Evolutionary conservation across 2,797 vertebrate species (phyloP).

Genomic region (Columba guinea): DNA sequence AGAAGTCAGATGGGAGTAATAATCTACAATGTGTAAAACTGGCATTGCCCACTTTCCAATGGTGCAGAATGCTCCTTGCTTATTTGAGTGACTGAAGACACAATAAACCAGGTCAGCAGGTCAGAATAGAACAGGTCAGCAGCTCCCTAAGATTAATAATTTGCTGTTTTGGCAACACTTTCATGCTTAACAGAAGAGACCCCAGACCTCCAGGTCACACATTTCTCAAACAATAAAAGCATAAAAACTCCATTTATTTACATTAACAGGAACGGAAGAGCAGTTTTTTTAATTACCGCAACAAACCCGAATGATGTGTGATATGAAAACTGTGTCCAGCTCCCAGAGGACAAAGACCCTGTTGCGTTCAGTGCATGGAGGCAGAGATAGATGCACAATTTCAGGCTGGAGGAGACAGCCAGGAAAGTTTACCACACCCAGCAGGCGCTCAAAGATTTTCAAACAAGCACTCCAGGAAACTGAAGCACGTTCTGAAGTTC

Average conservation of each 20-base stretch:
- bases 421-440: conserved; percentile 43
- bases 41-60: neutral
- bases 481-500: neutral
- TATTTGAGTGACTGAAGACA: neutral
- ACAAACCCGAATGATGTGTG: neutral
- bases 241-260: neutral
- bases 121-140: neutral
- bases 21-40: neutral
- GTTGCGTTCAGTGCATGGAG: neutral
- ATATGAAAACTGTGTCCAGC: neutral
- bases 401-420: neutral
- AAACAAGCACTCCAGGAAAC: conserved; percentile 50
- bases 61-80: neutral
- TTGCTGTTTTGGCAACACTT: neutral
- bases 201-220: neutral
- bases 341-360: neutral
- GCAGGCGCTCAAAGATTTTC: conserved; percentile 28
- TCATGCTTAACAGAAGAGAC: neutral
- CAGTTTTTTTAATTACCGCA: neutral
- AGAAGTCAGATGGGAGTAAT: neutral
- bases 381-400: conserved; percentile 19
- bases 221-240: conserved; percentile 1
- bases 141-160: neutral
- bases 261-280: neutral
- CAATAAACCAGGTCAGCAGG: neutral